A percentile compares a stretch with the other conserved stretches of the same genome.
Evolutionary conservation across 35 echinoderm and acorn worm genomes (phyloP).

Genomic region (Nesometra sesokonis): DNA sequence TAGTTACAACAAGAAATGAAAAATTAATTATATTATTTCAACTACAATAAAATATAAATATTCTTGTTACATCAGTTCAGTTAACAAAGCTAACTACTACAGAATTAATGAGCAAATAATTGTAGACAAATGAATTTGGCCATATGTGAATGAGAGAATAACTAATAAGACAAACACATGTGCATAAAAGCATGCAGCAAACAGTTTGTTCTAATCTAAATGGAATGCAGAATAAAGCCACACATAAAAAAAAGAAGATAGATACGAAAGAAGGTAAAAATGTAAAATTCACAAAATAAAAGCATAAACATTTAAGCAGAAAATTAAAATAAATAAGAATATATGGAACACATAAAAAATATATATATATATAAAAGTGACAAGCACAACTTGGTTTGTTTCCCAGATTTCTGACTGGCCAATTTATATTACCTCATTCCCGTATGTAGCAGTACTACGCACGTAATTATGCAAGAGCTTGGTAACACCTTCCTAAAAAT

Average conservation of each 20-base stretch:
- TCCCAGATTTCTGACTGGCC: neutral
- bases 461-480: conserved; percentile 97
- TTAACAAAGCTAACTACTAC: too few species aligned
- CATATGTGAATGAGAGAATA: neutral
- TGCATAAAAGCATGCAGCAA: neutral
- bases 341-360: neutral
- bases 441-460: conserved; percentile 21
- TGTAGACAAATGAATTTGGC: neutral
- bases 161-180: neutral
- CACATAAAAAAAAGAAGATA: neutral
- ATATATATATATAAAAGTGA: neutral
- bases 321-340: neutral
- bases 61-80: too few species aligned
- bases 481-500: conserved; percentile 85
- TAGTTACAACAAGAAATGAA: too few species aligned
- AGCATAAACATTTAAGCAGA: neutral
- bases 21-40: too few species aligned
- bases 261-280: neutral
- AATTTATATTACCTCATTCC: neutral
- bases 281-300: neutral
- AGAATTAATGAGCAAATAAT: too few species aligned
- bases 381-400: neutral
- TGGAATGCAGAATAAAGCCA: neutral
- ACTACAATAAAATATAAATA: too few species aligned
- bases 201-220: neutral